Evolutionary conservation across 2,113 vertebrate species (phyloP).

Genomic region (Corythoichthys intestinalis): DNA sequence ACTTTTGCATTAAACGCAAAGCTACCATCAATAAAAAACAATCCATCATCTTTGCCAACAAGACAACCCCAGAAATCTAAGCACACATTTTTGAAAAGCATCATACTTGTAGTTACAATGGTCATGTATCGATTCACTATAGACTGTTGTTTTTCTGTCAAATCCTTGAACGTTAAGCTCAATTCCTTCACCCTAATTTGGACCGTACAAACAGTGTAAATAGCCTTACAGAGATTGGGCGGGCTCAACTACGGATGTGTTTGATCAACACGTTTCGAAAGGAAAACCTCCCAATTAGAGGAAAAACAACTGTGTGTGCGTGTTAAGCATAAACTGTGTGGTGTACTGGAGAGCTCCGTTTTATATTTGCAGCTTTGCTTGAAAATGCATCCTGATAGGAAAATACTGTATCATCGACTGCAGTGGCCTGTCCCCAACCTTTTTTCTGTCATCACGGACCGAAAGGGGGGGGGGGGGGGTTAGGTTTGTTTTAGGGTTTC

Average conservation of each 20-base stretch:
- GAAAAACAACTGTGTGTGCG: conserved; percentile 3
- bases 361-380: not conserved
- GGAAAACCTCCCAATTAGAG: conserved; percentile 23
- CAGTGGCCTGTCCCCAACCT: too few relatives aligned
- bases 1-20: too few relatives aligned
- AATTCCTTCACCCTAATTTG: conserved; percentile 38
- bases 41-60: not conserved
- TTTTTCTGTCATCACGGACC: too few relatives aligned
- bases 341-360: not conserved
- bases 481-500: not conserved
- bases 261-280: conserved; percentile 43
- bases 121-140: conserved; percentile 11
- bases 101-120: not conserved
- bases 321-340: conserved; percentile 3
- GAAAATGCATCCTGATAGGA: not conserved
- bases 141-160: conserved; percentile 21
- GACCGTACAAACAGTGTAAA: conserved; percentile 35
- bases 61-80: too few relatives aligned
- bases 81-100: not conserved
- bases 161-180: conserved; percentile 17
- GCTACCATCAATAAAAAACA: not conserved
- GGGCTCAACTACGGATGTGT: conserved; percentile 22
- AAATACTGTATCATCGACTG: not conserved
- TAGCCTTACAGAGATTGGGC: conserved; percentile 30
- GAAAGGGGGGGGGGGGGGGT: too few relatives aligned